Evolutionary conservation across 2,888 invertebrate species (phyloP), one percentile per base, ranked within the genome.

Genomic region (Diloba caeruleocephala): DNA sequence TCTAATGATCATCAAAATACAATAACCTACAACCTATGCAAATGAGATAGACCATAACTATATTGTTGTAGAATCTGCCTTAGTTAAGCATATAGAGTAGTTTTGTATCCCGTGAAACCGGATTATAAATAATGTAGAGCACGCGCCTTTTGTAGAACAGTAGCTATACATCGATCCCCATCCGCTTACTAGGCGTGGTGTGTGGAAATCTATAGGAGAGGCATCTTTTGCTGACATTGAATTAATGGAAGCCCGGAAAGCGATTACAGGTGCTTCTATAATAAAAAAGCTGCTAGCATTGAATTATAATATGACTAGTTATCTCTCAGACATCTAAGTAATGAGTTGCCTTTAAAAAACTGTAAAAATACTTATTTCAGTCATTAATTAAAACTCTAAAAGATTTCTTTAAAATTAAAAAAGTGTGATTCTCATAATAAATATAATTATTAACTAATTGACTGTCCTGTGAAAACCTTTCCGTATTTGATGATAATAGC

Each of bases 211-310:
- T 63, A 66, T 66, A 46, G 34, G 39, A 32, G 21, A 25, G 23
- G 45, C 21, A 58, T 58, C 65, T 45, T 45, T 25, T 10, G 14
- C 34, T 29, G 66, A 39, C 54, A 50, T 33, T 60, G 28, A 53
- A 60, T 66, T 38, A 64, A 60, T 60, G 17, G 15, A 17, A 41
- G 15, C 33, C 28, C 32, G 49, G 42, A 60, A 36, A 29, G 34
- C 32, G 25, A 38, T 32, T 39, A 38, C 58, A 57, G 37, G 21
- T 28, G 33, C 45, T 36, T 39, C 31, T 28, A 19, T 44, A 8
- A 38, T 46, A 44, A 36, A 54, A 44, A 62, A 15, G 8, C 33
- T 46, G 45, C 55, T 41, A 41, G 37, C 64, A 63, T 59, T 59
- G 58, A 63, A 54, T 57, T 53, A 34, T 26, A 42, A 19, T 19